Evolutionary conservation across 2,888 invertebrate genomes (phyloP).

Genomic region (Terebella lapidaria): DNA sequence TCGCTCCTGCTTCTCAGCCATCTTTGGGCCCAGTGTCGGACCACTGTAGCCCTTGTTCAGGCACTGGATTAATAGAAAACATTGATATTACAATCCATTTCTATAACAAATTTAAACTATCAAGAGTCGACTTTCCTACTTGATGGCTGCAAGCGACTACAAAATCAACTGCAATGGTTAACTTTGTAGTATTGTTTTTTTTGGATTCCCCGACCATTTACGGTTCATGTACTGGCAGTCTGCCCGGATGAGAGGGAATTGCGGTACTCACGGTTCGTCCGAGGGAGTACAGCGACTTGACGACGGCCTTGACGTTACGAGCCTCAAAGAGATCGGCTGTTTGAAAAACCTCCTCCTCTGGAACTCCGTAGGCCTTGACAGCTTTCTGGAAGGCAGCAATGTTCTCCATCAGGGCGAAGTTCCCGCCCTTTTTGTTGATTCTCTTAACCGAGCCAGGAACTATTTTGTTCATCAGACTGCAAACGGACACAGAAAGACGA

Average conservation of each 20-base stretch:
- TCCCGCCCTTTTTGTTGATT: conserved; percentile 87
- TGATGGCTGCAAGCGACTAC: too few relatives aligned
- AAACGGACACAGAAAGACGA: background rate
- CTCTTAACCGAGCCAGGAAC: conserved; percentile 91
- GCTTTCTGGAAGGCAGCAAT: conserved; percentile 87
- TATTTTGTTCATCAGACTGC: conserved; percentile 83
- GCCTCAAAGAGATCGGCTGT: conserved; percentile 97
- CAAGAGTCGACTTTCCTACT: background rate
- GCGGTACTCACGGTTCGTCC: conserved; percentile 78
- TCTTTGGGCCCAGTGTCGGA: conserved; percentile 88
- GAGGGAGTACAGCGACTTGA: conserved; percentile 84
- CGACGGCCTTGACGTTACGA: conserved; percentile 95
- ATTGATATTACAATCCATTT: conserved; percentile 2
- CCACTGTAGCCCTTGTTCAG: conserved; percentile 46
- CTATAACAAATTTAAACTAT: background rate
- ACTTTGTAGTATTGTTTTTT: too few relatives aligned
- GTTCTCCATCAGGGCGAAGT: conserved; percentile 98
- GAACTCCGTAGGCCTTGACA: conserved; percentile 82
- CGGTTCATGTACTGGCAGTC: too few relatives aligned
- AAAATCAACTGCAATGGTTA: too few relatives aligned
- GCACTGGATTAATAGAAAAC: conserved; percentile 32
- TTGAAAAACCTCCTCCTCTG: conserved; percentile 98
- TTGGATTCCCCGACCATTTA: too few relatives aligned
- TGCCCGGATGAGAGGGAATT: too few relatives aligned
- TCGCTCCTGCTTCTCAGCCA: conserved; percentile 90